Evolutionary conservation across 2,888 invertebrate species (phyloP).

Genomic region (Habrosyne pyritoides): DNA sequence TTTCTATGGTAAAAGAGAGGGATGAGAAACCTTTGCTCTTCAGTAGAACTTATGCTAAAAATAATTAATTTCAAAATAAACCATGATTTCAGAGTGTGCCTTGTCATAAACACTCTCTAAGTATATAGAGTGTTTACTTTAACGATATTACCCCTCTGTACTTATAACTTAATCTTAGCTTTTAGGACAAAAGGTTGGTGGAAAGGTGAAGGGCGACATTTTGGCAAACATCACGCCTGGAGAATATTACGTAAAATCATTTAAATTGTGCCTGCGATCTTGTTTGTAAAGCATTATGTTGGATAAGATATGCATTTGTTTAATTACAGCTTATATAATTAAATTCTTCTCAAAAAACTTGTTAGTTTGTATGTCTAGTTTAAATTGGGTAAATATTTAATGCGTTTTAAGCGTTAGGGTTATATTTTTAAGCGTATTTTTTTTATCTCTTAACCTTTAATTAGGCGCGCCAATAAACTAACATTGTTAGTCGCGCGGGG

Average conservation of each 20-base stretch:
- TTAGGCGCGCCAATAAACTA: no score
- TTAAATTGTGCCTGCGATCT: neutral
- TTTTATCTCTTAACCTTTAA: no score
- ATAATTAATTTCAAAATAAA: no score
- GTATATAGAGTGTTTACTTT: neutral
- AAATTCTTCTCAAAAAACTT: neutral
- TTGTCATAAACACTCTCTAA: neutral
- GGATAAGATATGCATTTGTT: neutral
- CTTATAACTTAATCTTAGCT: conserved; percentile 1
- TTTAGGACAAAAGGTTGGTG: conserved; percentile 2
- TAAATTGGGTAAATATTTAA: neutral
- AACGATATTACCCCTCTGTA: neutral
- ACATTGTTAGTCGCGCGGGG: no score
- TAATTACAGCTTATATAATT: neutral
- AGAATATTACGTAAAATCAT: neutral
- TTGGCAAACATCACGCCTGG: neutral
- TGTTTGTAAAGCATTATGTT: neutral
- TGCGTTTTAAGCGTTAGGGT: neutral
- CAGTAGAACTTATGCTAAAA: no score
- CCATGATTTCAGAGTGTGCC: neutral
- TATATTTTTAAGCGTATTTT: no score
- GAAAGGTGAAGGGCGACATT: neutral
- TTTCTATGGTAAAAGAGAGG: no score
- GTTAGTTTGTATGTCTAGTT: neutral
- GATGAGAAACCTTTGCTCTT: no score